These are phyloP conservation scores for Neosilurus mollespiculum DNA, from an alignment of 2,797 vertebrate genomes.

Conservation along the genomic window DNA sequence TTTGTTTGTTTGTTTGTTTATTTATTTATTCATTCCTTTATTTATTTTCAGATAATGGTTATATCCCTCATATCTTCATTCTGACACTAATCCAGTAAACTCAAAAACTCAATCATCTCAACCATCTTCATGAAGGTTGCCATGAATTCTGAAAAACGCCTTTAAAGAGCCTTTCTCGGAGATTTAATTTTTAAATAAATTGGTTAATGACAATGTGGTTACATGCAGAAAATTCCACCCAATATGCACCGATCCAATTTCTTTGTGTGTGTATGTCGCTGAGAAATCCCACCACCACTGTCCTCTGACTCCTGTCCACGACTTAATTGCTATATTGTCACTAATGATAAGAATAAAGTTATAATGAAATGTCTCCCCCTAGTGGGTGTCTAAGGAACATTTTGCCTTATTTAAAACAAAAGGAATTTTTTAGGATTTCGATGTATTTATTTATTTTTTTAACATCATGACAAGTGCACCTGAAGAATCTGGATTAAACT, in stretches of 20 bases:
- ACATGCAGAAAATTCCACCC: background rate
- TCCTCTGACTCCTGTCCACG: conserved; percentile 17
- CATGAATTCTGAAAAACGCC: background rate
- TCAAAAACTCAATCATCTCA: background rate
- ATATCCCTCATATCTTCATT: background rate
- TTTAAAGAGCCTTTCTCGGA: background rate
- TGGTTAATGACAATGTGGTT: conserved; percentile 19
- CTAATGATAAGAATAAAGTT: background rate
- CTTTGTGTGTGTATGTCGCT: background rate
- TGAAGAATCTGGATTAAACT: no score
- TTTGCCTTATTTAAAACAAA: no score
- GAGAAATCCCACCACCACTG: background rate
- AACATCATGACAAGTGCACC: no score
- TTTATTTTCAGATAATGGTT: background rate
- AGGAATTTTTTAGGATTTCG: no score
- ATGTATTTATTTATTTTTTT: no score
- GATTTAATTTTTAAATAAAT: conserved; percentile 12
- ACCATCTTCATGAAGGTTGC: background rate
- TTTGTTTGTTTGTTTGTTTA: no score
- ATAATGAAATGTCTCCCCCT: no score
- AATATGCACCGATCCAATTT: background rate
- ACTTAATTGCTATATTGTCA: conserved; percentile 17
- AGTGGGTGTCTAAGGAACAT: no score
- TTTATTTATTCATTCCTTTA: no score
- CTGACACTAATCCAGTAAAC: background rate